Conservation (phyloP, 2,113 vertebrate genomes). For the Struthio camelus region DNA sequence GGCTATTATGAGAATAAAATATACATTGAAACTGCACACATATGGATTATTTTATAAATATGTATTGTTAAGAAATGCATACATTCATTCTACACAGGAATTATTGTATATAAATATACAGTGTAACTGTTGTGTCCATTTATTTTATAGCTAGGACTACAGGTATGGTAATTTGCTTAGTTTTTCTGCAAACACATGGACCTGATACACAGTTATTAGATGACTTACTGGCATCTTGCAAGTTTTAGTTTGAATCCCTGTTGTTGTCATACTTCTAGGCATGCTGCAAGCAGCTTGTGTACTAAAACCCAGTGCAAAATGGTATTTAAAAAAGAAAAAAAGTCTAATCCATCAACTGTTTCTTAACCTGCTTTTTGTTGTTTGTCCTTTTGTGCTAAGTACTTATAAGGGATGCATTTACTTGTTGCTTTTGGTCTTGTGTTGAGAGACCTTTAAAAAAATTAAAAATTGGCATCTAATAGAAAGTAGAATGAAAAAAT, state of each 20-base stretch:
- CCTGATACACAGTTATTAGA: background rate
- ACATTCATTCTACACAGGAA: background rate
- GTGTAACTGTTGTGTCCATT: background rate
- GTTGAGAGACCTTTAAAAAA: background rate
- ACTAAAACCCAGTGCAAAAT: background rate
- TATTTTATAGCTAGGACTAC: background rate
- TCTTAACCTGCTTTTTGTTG: background rate
- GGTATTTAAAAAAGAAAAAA: conserved; percentile 9
- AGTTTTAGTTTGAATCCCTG: background rate
- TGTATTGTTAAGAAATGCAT: background rate
- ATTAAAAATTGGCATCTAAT: background rate
- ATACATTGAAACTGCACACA: background rate
- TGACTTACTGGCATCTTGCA: background rate
- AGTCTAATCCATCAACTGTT: background rate
- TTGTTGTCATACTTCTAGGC: background rate
- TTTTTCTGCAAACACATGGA: background rate
- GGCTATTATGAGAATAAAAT: background rate
- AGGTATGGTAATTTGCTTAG: background rate
- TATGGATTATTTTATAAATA: background rate
- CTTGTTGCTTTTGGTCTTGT: conserved; percentile 6
- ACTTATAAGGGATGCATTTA: background rate
- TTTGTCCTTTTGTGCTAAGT: background rate
- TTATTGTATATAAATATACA: background rate
- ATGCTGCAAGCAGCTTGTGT: background rate
- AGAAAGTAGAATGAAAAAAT: background rate